Evolutionary conservation across 2,797 vertebrate genomes (phyloP).

Genomic region (Hoplostethus mediterraneus): DNA sequence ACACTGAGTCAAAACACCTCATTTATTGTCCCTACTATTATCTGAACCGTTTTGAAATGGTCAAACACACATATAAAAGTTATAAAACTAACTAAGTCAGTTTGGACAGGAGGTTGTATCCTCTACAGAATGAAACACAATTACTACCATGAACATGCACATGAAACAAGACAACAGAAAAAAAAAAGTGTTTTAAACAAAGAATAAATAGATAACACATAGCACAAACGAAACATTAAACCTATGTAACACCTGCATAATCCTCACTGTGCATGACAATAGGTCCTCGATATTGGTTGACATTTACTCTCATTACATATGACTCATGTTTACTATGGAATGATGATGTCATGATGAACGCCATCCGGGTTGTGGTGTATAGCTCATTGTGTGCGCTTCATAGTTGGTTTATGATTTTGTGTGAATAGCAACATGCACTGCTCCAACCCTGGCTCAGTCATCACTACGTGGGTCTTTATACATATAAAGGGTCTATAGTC

Average conservation of each 20-base stretch:
- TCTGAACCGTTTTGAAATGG: slow-evolving; percentile 49
- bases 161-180: slow-evolving; percentile 7
- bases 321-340: slow-evolving; percentile 48
- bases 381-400: slow-evolving; percentile 32
- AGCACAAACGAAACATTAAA: slow-evolving; percentile 44
- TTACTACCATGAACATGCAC: slow-evolving; percentile 30
- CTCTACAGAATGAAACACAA: slow-evolving; percentile 48
- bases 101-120: slow-evolving; percentile 18
- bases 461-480: slow-evolving; percentile 46
- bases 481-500: slow-evolving; percentile 38
- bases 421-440: slow-evolving; percentile 15
- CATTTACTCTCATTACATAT: slow-evolving; percentile 30
- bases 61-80: slow-evolving; percentile 77
- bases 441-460: slow-evolving; percentile 28
- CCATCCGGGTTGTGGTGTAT: background rate
- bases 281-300: slow-evolving; percentile 18
- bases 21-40: slow-evolving; percentile 48
- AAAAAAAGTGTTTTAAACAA: slow-evolving; percentile 39
- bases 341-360: slow-evolving; percentile 37
- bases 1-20: slow-evolving; percentile 41
- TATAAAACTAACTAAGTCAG: slow-evolving; percentile 68
- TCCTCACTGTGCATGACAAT: slow-evolving; percentile 22
- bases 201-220: slow-evolving; percentile 67
- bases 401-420: slow-evolving; percentile 11
- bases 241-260: slow-evolving; percentile 32